Base-by-base conservation (phyloP, 2,888 invertebrate species). In the Hoplodrina blanda region DNA sequence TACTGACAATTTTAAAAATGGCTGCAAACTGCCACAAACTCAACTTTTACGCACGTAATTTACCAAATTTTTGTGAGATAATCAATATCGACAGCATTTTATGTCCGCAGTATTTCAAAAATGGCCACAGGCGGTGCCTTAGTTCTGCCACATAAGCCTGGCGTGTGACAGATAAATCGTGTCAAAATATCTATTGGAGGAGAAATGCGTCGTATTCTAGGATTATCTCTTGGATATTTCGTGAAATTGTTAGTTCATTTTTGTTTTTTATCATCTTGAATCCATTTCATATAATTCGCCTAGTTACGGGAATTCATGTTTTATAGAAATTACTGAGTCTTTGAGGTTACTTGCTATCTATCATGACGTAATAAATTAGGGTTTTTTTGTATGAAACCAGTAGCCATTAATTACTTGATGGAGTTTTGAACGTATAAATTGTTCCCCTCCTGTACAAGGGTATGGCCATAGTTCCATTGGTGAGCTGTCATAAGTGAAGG, bases 1-100 rank as follows among this genome's bases (percentile, higher is more conserved):
- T 92, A 92, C 92, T 92, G 93, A 93, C 93, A 93, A 93, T 92
- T 93, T 94, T 91, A 94, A 95, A 95, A 93, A 95, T 95, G 94
- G 94, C 93, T 94, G 91, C 92, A 91, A 91, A 90, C 88, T 91
- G 88, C 89, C 88, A 89, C 88, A 89, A 92, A 88, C 62, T 91
- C 85, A 86, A 82, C 87, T 85, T 89, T 76, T 80, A 85, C 79
- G 79, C 73, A 77, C 86, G 85, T 89, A 88, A 87, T 83, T 82
- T 88, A 85, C 76, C 71, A 75, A 84, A 87, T 88, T 88, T 61
- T 86, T 85, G 78, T 87, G 85, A 88, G 91, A 84, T 89, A 94
- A 94, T 94, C 94, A 92, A 95, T 95, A 95, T 89, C 88, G 88
- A 87, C 86, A 86, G 87, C 85, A 88, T 88, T 88, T 86, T 83